Base-by-base conservation (phyloP, 2,113 vertebrate genomes). In the Calypte anna region DNA sequence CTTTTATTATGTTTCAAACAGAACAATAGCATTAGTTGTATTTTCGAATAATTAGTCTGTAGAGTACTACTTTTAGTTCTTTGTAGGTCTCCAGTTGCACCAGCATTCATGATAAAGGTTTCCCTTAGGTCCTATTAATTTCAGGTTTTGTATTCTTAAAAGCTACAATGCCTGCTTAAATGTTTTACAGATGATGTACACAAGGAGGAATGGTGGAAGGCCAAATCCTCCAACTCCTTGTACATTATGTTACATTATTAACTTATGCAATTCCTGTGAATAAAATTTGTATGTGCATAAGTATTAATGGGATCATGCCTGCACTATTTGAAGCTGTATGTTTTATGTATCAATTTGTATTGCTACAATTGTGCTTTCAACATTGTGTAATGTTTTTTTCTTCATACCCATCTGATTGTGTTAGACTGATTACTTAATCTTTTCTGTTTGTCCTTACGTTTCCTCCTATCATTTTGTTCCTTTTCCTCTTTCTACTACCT, bases 31-130 rank as follows among this genome's bases (percentile, higher is more conserved):
- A 69, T 94, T 94, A 91, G 77, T 80, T 92, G 36, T 88, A 62
- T 76, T 91, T 89, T 80, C 79, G 88, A 90, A 91, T 98, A 97
- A 97, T 96, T 98, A 96, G 87, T 94, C 97, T 93, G 93, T 28
- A 79, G 96, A 81, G 92, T 92, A 89, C 97, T 96, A 61, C 33
- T 90, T 70, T 88, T 0, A 0, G 61, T 93, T 88, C 87, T 83
- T 94, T 82, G 80, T 87, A 81, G 92, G 63, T n/a, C 59, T 93
- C 80, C 53, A 46, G 80, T 94, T 96, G 78, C 36, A 85, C 61
- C 28, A 72, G 87, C 70, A 96, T 93, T 95, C 92, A 81, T 86
- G 86, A 74, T 85, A 93, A 93, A 27, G 58, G 63, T 90, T 94
- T 93, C 97, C 92, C 91, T 86, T 78, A 94, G 93, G 96, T 80